phyloP scores from a whole-genome alignment of 64 coral and sea anemone species.

The Cladopsammia gracilis region DNA sequence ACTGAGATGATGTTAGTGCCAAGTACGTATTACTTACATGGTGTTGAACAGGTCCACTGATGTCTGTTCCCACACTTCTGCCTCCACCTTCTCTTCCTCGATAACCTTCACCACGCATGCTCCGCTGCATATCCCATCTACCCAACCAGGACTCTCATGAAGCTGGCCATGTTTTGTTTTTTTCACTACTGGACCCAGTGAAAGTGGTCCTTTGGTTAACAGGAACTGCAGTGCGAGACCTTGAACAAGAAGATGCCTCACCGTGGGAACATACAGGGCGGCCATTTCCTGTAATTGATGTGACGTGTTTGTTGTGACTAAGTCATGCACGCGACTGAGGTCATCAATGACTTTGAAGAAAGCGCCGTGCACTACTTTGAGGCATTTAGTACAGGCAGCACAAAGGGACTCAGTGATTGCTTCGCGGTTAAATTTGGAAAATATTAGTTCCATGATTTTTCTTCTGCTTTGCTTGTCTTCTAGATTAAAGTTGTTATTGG shows the following conservation, averaged over 20 bases:
- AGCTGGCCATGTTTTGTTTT: constrained; percentile 21
- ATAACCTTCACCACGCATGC: constrained; percentile 32
- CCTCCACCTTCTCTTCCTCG: neutral
- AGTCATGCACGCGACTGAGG: neutral
- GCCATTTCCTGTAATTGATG: neutral
- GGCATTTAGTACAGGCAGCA: neutral
- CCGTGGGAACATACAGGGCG: constrained; percentile 13
- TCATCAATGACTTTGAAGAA: constrained; percentile 4
- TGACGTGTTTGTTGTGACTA: neutral
- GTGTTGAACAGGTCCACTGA: constrained; percentile 29
- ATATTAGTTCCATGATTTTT: neutral
- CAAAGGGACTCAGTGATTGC: neutral
- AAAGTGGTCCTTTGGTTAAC: constrained; percentile 9
- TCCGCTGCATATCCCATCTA: neutral
- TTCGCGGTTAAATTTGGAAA: neutral
- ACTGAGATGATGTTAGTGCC: too few species aligned
- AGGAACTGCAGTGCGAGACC: constrained; percentile 23
- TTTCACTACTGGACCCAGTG: neutral
- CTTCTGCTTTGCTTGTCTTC: neutral
- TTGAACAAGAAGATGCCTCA: constrained; percentile 9
- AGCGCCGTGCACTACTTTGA: neutral
- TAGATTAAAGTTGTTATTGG: neutral
- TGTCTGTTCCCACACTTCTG: constrained; percentile 44
- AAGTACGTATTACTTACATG: constrained; percentile 6
- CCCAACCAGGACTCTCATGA: neutral